Conservation (phyloP, 1,140 invertebrate species). For the Cecropterus lyciades region DNA sequence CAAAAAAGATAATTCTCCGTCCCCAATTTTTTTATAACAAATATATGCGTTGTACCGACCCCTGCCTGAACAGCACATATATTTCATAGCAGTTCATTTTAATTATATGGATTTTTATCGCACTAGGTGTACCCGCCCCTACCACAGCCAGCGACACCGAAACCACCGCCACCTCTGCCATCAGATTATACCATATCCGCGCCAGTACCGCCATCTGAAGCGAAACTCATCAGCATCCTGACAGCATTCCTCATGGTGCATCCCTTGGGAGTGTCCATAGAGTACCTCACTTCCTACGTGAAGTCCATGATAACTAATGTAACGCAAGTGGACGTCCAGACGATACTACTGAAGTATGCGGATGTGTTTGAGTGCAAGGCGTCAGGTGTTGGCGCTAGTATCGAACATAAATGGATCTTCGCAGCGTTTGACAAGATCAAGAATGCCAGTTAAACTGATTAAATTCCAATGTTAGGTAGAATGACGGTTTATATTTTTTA, state of each 20-base stretch:
- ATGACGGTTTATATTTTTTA: too few species aligned
- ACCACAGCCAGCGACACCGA: conserved; percentile 23
- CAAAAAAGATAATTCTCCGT: too few species aligned
- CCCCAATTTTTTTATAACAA: too few species aligned
- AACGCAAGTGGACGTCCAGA: conserved; percentile 48
- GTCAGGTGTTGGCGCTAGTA: conserved; percentile 51
- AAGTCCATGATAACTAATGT: conserved; percentile 56
- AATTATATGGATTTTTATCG: too few species aligned
- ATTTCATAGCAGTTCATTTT: too few species aligned
- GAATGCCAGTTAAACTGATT: not conserved
- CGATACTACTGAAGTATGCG: conserved; percentile 54
- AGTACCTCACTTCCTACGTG: conserved; percentile 64
- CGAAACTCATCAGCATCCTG: conserved; percentile 66
- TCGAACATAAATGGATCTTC: conserved; percentile 62
- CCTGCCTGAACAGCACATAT: too few species aligned
- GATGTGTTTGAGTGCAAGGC: conserved; percentile 59
- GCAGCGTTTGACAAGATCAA: conserved; percentile 58
- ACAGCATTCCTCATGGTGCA: conserved; percentile 70
- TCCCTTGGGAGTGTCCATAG: conserved; percentile 58
- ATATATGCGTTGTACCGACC: too few species aligned
- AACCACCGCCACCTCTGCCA: conserved; percentile 34
- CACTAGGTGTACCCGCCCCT: conserved; percentile 33
- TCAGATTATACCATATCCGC: conserved; percentile 22
- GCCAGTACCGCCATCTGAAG: conserved; percentile 50
- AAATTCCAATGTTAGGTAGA: too few species aligned